phyloP scores from a whole-genome alignment of 2,888 invertebrate genomes.

The Hypena proboscidalis region DNA sequence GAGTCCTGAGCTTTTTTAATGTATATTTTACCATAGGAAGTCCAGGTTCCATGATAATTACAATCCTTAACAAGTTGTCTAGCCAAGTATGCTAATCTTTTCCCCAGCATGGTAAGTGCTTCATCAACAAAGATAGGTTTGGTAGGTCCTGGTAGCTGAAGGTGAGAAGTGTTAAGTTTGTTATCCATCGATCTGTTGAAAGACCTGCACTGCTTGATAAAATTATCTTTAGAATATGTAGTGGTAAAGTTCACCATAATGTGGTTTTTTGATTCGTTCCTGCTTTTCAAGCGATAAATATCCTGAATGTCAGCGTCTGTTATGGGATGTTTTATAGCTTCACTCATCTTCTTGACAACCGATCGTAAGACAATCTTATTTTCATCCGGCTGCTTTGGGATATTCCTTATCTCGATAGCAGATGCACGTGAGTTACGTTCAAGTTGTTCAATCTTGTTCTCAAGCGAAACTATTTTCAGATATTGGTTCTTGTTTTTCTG shows the following conservation, averaged over 20 bases:
- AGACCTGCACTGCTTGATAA: slow-evolving; percentile 2
- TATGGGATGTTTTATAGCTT: slow-evolving; percentile 2
- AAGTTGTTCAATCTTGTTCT: not conserved
- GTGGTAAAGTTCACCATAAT: slow-evolving; percentile 7
- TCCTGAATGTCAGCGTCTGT: not conserved
- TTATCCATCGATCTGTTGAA: slow-evolving; percentile 1
- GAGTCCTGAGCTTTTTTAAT: slow-evolving; percentile 8
- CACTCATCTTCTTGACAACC: too few species aligned
- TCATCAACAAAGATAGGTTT: slow-evolving; percentile 4
- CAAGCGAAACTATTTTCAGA: not conserved
- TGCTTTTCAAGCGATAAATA: too few species aligned
- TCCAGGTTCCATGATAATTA: slow-evolving; percentile 2
- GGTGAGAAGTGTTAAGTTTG: slow-evolving; percentile 5
- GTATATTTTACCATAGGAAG: slow-evolving; percentile 8
- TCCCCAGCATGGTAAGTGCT: slow-evolving; percentile 2
- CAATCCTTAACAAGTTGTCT: slow-evolving; percentile 2
- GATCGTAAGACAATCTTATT: too few species aligned
- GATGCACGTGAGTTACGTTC: not conserved
- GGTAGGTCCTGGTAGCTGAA: slow-evolving; percentile 1
- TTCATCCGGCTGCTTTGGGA: slow-evolving; percentile 1
- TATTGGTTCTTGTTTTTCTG: not conserved
- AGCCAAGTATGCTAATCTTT: slow-evolving; percentile 4
- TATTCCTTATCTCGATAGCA: not conserved
- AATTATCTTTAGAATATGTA: slow-evolving; percentile 2
- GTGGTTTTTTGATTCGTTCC: slow-evolving; percentile 7